Evolutionary conservation across 1,140 invertebrate species (phyloP).

Genomic region (Cydia pomonella): DNA sequence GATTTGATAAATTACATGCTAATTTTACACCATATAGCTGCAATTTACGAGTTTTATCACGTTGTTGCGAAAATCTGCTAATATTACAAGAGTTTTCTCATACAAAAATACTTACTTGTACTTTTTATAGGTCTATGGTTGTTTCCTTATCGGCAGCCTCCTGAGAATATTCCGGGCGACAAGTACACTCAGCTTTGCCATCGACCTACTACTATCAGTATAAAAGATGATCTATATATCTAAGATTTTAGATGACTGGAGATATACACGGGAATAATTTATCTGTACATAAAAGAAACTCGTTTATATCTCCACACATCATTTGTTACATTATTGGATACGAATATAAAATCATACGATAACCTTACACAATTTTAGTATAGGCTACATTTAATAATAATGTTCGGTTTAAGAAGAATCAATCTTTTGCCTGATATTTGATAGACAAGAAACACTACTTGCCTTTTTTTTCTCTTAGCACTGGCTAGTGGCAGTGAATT

Average conservation of each 20-base stretch:
- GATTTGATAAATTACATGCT: no score
- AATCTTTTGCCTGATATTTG: not conserved
- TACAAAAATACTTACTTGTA: not conserved
- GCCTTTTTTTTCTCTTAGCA: not conserved
- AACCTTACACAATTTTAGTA: slow-evolving; percentile 4
- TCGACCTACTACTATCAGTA: not conserved
- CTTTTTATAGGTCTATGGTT: not conserved
- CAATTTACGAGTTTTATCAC: no score
- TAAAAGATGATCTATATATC: not conserved
- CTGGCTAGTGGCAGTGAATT: not conserved
- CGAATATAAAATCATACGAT: not conserved
- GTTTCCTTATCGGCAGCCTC: not conserved
- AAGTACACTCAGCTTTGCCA: not conserved
- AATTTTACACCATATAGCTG: no score
- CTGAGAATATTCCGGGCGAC: not conserved
- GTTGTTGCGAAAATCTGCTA: no score
- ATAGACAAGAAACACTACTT: not conserved
- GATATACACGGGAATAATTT: not conserved
- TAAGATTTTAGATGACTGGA: not conserved
- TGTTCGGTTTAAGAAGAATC: not conserved
- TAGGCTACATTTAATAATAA: not conserved
- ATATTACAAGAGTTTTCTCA: not conserved
- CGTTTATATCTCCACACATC: not conserved
- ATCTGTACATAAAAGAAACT: not conserved
- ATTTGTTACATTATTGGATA: not conserved